A percentile compares a stretch with the other conserved stretches of the same genome.
These are phyloP conservation scores for Coptodon bakossiorum DNA, from an alignment of 2,113 vertebrate species.

Conservation along the genomic window DNA sequence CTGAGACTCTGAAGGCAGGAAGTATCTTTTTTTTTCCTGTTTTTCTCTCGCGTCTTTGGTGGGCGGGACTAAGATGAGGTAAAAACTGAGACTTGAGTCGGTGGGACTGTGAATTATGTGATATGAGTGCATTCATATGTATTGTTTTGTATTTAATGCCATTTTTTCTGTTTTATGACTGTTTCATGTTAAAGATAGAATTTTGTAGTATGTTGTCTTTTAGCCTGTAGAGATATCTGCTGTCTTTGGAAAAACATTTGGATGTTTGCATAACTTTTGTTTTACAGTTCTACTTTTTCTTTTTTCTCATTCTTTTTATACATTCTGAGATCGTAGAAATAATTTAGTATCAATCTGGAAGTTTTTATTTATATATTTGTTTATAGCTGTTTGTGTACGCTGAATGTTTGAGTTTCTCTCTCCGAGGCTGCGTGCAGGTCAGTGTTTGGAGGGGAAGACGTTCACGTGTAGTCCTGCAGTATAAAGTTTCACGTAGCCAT, in stretches of 20 bases:
- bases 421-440: neutral
- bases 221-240: neutral
- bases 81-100: neutral
- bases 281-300: neutral
- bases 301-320: neutral
- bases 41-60: neutral
- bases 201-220: neutral
- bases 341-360: accelerated
- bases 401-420: neutral
- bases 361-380: neutral
- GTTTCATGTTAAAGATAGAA: neutral
- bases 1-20: neutral
- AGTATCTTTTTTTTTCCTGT: neutral
- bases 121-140: neutral
- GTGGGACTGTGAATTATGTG: accelerated
- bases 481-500: neutral
- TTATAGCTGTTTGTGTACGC: accelerated
- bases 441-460: neutral
- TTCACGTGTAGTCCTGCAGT: neutral
- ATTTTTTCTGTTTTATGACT: accelerated
- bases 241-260: neutral
- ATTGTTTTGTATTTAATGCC: accelerated
- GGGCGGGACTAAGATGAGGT: neutral
- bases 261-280: neutral
- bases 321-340: neutral